These are phyloP conservation scores for Hyphantria cunea DNA, from an alignment of 1,140 invertebrate genomes.

Conservation along the genomic window DNA sequence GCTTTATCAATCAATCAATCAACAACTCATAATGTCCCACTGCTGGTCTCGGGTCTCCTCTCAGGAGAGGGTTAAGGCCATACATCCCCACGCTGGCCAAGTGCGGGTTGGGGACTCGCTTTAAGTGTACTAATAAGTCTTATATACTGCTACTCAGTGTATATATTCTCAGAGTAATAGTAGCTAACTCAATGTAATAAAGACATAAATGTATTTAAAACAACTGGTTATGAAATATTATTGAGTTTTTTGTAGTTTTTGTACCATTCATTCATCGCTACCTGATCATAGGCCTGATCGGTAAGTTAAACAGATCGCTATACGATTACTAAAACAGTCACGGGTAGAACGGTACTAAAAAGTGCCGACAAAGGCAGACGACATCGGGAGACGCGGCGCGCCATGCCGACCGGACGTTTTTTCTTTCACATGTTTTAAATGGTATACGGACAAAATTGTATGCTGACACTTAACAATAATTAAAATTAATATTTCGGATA, in stretches of 20 bases:
- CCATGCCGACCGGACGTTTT: slow-evolving; percentile 48
- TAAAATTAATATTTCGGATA: no score
- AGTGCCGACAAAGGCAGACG: slow-evolving; percentile 63
- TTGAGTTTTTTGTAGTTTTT: slow-evolving; percentile 14
- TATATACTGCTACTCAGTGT: no score
- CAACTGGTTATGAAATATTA: slow-evolving; percentile 29
- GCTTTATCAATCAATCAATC: no score
- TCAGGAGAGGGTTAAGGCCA: no score
- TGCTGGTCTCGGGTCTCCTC: no score
- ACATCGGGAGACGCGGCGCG: slow-evolving; percentile 36
- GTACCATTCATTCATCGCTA: slow-evolving; percentile 55
- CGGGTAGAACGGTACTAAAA: slow-evolving; percentile 50
- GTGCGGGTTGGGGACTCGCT: no score
- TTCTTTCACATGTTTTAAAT: slow-evolving; percentile 34
- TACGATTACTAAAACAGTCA: slow-evolving; percentile 75
- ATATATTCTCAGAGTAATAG: no score
- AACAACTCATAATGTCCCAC: no score
- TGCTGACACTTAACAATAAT: background rate
- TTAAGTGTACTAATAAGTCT: no score
- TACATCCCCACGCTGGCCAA: no score
- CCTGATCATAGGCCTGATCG: slow-evolving; percentile 51
- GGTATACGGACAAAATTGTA: background rate
- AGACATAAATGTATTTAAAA: no score
- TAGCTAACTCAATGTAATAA: no score
- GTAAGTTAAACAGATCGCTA: slow-evolving; percentile 53